Evolutionary conservation across 2,888 invertebrate genomes (phyloP).

Genomic region (Drosophila mettleri): DNA sequence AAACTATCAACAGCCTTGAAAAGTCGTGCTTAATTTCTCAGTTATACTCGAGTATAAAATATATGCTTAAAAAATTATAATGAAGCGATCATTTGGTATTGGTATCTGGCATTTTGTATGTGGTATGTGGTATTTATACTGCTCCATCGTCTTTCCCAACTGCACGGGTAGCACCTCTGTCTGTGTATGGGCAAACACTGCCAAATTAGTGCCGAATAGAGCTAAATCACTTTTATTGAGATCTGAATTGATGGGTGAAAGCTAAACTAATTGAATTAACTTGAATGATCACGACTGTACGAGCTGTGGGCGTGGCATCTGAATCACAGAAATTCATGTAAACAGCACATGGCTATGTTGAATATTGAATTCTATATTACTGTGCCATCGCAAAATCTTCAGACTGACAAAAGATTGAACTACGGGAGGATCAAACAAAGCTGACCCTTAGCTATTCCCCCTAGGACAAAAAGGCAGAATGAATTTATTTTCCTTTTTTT

Average conservation of each 20-base stretch:
- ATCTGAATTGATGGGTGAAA: slow-evolving; percentile 58
- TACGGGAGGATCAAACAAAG: background rate
- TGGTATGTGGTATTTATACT: slow-evolving; percentile 37
- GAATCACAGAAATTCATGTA: background rate
- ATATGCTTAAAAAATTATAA: slow-evolving; percentile 74
- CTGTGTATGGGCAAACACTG: slow-evolving; percentile 31
- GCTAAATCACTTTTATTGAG: slow-evolving; percentile 57
- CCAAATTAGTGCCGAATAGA: slow-evolving; percentile 64
- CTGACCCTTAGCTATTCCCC: slow-evolving; percentile 15
- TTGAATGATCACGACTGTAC: background rate
- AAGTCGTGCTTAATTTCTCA: slow-evolving; percentile 79
- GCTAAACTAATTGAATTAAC: slow-evolving; percentile 36
- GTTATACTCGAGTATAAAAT: slow-evolving; percentile 71
- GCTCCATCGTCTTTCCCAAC: slow-evolving; percentile 47
- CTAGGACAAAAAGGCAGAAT: slow-evolving; percentile 40
- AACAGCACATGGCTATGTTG: background rate
- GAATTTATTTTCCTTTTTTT: slow-evolving; percentile 22
- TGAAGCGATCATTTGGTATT: slow-evolving; percentile 57
- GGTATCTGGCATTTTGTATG: slow-evolving; percentile 37
- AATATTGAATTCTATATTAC: background rate
- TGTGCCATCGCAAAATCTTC: slow-evolving; percentile 2
- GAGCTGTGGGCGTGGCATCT: slow-evolving; percentile 7
- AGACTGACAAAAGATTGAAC: slow-evolving; percentile 16
- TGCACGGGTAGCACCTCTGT: background rate
- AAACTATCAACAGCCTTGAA: slow-evolving; percentile 61